Conservation (phyloP, 2,888 invertebrate genomes). For the Thereva unica region DNA sequence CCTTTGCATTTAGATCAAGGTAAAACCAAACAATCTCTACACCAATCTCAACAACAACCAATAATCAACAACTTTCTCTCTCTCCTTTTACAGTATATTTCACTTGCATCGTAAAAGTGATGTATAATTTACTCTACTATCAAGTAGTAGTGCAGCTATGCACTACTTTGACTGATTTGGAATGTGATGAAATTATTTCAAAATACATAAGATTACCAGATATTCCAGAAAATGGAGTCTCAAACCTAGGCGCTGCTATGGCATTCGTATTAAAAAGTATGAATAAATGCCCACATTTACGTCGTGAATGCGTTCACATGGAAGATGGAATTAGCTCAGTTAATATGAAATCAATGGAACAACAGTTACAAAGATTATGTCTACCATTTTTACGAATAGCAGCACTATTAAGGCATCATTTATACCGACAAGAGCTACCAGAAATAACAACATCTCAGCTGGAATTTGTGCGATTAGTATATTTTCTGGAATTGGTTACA, state of each 20-base stretch:
- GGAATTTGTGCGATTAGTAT: constrained; percentile 78
- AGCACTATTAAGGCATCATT: constrained; percentile 79
- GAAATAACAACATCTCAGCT: constrained; percentile 66
- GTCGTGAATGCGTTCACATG: constrained; percentile 53
- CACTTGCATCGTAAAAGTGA: constrained; percentile 81
- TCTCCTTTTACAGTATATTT: constrained; percentile 73
- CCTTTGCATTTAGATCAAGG: constrained; percentile 86
- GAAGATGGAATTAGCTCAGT: constrained; percentile 48
- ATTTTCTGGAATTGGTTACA: constrained; percentile 76
- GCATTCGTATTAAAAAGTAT: constrained; percentile 54
- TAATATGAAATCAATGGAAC: constrained; percentile 56
- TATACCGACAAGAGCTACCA: constrained; percentile 77
- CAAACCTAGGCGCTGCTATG: constrained; percentile 54
- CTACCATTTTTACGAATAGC: constrained; percentile 84
- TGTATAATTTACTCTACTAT: constrained; percentile 88
- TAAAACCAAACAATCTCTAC: constrained; percentile 59
- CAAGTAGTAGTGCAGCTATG: constrained; percentile 84
- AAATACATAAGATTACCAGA: constrained; percentile 46
- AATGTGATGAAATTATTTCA: constrained; percentile 62
- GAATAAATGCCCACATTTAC: constrained; percentile 51
- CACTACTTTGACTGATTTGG: constrained; percentile 68
- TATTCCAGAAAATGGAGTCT: constrained; percentile 38
- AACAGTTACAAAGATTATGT: constrained; percentile 75
- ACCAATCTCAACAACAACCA: neutral
- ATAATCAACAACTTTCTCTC: neutral